These are phyloP conservation scores for Latheticus oryzae DNA, from an alignment of 2,888 invertebrate species.

Conservation along the genomic window DNA sequence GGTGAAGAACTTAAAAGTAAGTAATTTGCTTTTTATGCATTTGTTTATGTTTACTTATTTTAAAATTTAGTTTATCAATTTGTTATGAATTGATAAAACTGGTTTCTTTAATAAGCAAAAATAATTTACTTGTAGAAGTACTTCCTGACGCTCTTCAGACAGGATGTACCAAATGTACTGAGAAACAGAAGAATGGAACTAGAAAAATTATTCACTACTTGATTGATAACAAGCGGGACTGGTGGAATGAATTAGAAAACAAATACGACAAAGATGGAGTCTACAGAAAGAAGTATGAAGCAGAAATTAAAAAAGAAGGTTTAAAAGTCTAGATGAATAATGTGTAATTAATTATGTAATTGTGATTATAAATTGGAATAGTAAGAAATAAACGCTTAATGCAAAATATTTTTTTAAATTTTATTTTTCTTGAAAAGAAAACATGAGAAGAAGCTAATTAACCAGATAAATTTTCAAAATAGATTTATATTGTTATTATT, in stretches of 20 bases:
- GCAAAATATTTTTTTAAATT: too few species aligned
- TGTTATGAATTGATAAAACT: conserved; percentile 3
- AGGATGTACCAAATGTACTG: conserved; percentile 75
- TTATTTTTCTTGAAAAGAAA: too few species aligned
- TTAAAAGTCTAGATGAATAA: too few species aligned
- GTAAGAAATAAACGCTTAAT: too few species aligned
- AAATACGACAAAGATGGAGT: conserved; percentile 76
- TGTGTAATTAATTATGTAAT: too few species aligned
- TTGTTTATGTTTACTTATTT: neutral
- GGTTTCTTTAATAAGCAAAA: too few species aligned
- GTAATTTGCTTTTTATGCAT: conserved; percentile 51
- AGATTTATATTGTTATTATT: too few species aligned
- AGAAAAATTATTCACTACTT: conserved; percentile 74
- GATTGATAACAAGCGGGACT: conserved; percentile 71
- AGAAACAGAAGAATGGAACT: conserved; percentile 71
- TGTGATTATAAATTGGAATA: too few species aligned
- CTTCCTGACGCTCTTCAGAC: conserved; percentile 77
- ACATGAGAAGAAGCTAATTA: too few species aligned
- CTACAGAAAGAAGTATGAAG: conserved; percentile 74
- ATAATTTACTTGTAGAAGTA: conserved; percentile 66
- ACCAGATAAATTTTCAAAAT: too few species aligned
- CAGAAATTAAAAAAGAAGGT: conserved; percentile 61
- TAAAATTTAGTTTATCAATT: too few species aligned
- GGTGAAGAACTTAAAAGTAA: conserved; percentile 78
- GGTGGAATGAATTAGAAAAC: conserved; percentile 73